A percentile compares a stretch with the other conserved stretches of the same genome.
Conservation (phyloP, 1,140 invertebrate genomes). For the Leptestheria dahalacensis region DNA sequence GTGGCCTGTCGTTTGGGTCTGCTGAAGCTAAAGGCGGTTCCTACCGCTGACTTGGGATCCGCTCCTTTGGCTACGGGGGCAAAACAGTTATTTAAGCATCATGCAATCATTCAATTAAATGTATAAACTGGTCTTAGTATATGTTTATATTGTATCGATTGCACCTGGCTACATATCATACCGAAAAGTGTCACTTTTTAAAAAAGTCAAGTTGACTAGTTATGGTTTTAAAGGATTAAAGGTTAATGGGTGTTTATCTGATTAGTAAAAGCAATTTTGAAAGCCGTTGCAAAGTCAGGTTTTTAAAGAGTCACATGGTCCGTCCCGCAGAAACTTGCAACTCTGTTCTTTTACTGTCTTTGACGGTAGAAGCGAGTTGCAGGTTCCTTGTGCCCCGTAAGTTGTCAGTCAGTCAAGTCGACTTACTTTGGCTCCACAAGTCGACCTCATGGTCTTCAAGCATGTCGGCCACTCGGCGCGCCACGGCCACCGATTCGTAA, state of each 20-base stretch:
- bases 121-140: too few relatives aligned
- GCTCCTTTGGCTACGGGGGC: constrained; percentile 27
- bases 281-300: not conserved
- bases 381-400: too few relatives aligned
- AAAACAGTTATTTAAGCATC: constrained; percentile 1
- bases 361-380: too few relatives aligned
- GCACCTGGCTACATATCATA: not conserved
- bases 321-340: too few relatives aligned
- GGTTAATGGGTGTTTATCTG: too few relatives aligned
- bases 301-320: not conserved
- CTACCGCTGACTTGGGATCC: constrained; percentile 32
- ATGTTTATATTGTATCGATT: not conserved
- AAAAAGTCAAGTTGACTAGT: too few relatives aligned
- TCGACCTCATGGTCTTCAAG: constrained; percentile 13
- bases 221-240: too few relatives aligned
- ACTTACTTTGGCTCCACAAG: constrained; percentile 21
- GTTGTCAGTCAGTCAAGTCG: too few relatives aligned
- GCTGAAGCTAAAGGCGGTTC: constrained; percentile 33
- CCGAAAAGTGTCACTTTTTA: not conserved
- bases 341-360: too few relatives aligned
- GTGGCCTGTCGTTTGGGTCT: constrained; percentile 35
- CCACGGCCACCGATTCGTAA: constrained; percentile 7
- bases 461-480: constrained; percentile 10
- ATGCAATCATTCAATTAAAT: too few relatives aligned
- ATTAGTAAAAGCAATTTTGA: too few relatives aligned